These are phyloP conservation scores for Vireo griseus DNA, from an alignment of 2,797 vertebrate genomes.

Conservation along the genomic window DNA sequence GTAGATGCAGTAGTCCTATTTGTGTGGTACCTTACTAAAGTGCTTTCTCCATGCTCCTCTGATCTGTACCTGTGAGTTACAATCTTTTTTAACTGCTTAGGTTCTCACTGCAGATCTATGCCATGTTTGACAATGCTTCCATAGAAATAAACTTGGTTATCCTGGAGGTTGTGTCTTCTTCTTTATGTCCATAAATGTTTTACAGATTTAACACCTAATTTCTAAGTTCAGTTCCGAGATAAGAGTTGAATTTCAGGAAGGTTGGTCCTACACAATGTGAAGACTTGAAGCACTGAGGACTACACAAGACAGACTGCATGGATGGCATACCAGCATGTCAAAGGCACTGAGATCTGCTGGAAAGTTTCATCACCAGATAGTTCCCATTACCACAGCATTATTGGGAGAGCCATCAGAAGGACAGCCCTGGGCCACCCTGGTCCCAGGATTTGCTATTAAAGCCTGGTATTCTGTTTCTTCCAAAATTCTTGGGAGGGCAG, in stretches of 20 bases:
- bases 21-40: not conserved
- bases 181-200: not conserved
- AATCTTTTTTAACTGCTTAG: not conserved
- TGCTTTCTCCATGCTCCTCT: not conserved
- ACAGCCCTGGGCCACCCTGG: not conserved
- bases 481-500: not conserved
- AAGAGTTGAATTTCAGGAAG: not conserved
- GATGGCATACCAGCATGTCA: not conserved
- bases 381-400: not conserved
- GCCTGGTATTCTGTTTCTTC: not conserved
- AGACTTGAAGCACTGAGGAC: not conserved
- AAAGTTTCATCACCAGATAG: not conserved
- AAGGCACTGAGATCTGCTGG: not conserved
- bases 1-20: not conserved
- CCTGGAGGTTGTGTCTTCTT: not conserved
- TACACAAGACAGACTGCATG: not conserved
- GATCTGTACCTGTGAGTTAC: not conserved
- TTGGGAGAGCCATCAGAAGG: not conserved
- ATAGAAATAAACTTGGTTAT: not conserved
- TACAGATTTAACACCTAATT: not conserved
- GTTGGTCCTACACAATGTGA: not conserved
- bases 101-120: not conserved
- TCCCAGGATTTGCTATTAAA: not conserved
- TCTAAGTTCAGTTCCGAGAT: not conserved
- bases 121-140: not conserved